Conservation (phyloP, 2,113 vertebrate genomes). For the Etheostoma spectabile region DNA sequence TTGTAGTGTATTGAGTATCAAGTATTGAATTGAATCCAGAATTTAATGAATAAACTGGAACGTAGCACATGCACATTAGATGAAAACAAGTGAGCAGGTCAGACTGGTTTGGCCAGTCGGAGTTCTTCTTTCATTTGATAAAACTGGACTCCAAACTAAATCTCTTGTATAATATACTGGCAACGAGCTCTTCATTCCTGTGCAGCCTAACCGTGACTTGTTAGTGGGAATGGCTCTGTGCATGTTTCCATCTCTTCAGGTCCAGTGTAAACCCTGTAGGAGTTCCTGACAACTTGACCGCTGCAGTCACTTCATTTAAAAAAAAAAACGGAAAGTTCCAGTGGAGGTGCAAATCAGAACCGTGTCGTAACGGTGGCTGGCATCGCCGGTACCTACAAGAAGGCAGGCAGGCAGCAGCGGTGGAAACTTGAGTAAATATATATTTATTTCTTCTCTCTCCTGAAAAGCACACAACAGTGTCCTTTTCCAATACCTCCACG, state of each 20-base stretch:
- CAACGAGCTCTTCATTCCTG: conserved; percentile 19
- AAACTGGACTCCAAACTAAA: conserved; percentile 23
- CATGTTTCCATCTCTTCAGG: conserved; percentile 69
- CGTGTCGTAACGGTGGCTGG: conserved; percentile 60
- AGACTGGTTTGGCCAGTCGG: background rate
- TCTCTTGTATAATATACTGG: conserved; percentile 59
- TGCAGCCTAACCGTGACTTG: conserved; percentile 52
- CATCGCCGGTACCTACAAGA: conserved; percentile 41
- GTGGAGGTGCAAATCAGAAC: conserved; percentile 70
- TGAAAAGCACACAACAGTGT: conserved; percentile 58
- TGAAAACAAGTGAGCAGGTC: conserved; percentile 13
- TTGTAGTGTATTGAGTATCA: background rate
- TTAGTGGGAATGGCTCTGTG: conserved; percentile 30
- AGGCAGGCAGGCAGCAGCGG: conserved; percentile 27
- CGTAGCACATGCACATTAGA: background rate
- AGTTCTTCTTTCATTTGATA: conserved; percentile 40
- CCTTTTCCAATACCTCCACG: conserved; percentile 67
- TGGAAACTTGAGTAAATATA: conserved; percentile 80
- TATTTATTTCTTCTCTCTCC: conserved; percentile 63
- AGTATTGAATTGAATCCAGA: no score
- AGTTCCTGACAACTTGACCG: conserved; percentile 62
- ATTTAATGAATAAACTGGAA: background rate
- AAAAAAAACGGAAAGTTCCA: conserved; percentile 82
- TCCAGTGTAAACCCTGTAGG: conserved; percentile 55
- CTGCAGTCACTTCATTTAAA: conserved; percentile 51